Base-by-base conservation (phyloP, 1,140 invertebrate species). In the Brachionus rubens region DNA sequence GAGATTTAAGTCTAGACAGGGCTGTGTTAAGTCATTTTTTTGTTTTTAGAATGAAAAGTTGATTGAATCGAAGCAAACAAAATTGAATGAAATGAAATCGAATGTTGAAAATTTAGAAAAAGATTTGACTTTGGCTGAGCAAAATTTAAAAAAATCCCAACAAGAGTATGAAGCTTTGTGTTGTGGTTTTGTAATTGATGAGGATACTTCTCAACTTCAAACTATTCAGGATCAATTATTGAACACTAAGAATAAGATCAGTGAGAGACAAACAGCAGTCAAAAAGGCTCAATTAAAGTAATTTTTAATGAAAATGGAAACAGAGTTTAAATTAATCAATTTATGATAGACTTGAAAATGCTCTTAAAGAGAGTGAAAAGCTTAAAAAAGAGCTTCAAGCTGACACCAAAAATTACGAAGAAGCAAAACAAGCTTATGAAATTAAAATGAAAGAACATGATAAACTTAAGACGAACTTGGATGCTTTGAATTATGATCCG, bases 211-310 rank as follows among this genome's bases (percentile, higher is more conserved):
- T 43, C 33, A 54, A 67, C 26, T 67, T 6, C 54, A 46, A 36
- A 76, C 68, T 4, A 54, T 72, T 36, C 68, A 72, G n/a, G 68
- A 72, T 72, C 68, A 72, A 72, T 50, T 72, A 24, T 40, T 72
- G 12, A 72, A 72, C n/a, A 54, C 50, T 30, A 72, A 72, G 21
- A 72, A 72, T 30, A 48, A 72, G 50, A 72, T 72, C 21, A 50
- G 68, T 36, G 68, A 72, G 21, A 72, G 36, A 54, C 68, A 72
- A 41, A 72, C 68, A 12, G 46, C 46, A 9, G 50, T 72, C 19
- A 48, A 72, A 72, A 72, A 72, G 47, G 68, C 68, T 28, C 46
- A 48, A 48, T 50, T 72, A 36, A 72, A 54, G 68, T 72, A 48
- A 72, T 4, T 12, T 1, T 40, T 26, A 14, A 46, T 14, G n/a